Conservation (phyloP, 2,797 vertebrate species). For the Catharus ustulatus region DNA sequence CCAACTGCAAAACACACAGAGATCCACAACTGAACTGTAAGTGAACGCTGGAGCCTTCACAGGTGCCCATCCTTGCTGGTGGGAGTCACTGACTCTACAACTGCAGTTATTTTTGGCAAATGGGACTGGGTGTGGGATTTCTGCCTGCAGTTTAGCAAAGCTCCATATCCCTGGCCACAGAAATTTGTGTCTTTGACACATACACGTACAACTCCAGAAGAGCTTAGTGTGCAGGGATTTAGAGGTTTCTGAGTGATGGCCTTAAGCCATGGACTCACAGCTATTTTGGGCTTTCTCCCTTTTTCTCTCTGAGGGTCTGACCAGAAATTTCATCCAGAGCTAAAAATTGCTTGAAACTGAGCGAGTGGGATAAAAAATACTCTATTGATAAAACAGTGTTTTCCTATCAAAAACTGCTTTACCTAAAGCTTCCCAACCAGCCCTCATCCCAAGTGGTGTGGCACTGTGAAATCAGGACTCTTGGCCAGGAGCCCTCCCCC, state of each 20-base stretch:
- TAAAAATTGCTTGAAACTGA: neutral
- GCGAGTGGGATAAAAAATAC: neutral
- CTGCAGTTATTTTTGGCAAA: neutral
- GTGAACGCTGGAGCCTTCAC: neutral
- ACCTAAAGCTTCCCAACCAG: neutral
- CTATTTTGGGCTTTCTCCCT: slow-evolving; percentile 38
- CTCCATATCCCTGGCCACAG: neutral
- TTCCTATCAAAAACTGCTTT: neutral
- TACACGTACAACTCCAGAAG: neutral
- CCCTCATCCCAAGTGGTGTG: neutral
- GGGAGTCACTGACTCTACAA: neutral
- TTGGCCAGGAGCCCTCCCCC: neutral
- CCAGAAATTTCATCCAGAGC: slow-evolving; percentile 9
- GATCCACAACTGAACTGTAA: neutral
- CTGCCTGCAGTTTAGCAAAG: neutral
- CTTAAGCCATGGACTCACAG: neutral
- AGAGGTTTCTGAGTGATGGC: neutral
- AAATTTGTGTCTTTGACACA: slow-evolving; percentile 7
- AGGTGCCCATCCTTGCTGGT: neutral
- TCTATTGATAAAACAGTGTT: neutral
- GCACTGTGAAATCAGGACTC: neutral
- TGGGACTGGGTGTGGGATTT: rapidly evolving
- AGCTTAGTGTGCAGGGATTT: slow-evolving; percentile 35
- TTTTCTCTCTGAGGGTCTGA: neutral
- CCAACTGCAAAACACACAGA: neutral